phyloP scores from a whole-genome alignment of 2,888 invertebrate species.

The Rhamphomyia laevipes region DNA sequence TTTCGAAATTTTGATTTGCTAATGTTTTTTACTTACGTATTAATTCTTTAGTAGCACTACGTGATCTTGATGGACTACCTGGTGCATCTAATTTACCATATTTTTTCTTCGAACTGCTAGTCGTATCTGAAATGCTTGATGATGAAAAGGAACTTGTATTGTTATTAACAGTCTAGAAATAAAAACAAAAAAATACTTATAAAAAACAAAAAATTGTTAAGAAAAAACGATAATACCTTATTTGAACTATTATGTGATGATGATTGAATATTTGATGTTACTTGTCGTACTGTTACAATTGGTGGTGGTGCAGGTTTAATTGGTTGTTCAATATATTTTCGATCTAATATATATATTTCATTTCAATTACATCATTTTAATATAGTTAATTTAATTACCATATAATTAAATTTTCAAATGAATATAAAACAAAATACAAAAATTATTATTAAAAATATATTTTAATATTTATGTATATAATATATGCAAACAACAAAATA shows the following conservation, averaged over 20 bases:
- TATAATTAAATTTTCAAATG: too few species aligned
- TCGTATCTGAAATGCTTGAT: conserved; percentile 21
- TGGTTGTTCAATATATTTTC: conserved; percentile 76
- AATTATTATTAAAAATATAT: neutral
- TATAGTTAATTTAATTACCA: too few species aligned
- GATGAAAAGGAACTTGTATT: conserved; percentile 26
- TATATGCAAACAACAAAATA: too few species aligned
- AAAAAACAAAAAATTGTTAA: too few species aligned
- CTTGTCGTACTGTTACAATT: conserved; percentile 48
- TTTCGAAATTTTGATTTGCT: neutral
- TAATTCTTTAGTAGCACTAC: conserved; percentile 82
- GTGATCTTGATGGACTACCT: conserved; percentile 73
- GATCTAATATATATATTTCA: conserved; percentile 37
- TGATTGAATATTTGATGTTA: conserved; percentile 27
- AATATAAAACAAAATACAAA: too few species aligned
- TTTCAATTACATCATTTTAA: neutral
- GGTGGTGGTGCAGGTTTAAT: conserved; percentile 65
- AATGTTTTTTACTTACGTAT: conserved; percentile 35
- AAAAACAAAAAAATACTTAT: neutral
- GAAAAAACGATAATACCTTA: too few species aligned
- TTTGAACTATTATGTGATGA: conserved; percentile 11
- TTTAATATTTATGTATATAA: neutral
- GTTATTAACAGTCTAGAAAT: conserved; percentile 17
- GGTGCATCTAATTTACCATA: conserved; percentile 60
- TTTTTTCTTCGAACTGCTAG: conserved; percentile 43